phyloP scores from a whole-genome alignment of 2,113 vertebrate species.

The Oxyura jamaicensis region DNA sequence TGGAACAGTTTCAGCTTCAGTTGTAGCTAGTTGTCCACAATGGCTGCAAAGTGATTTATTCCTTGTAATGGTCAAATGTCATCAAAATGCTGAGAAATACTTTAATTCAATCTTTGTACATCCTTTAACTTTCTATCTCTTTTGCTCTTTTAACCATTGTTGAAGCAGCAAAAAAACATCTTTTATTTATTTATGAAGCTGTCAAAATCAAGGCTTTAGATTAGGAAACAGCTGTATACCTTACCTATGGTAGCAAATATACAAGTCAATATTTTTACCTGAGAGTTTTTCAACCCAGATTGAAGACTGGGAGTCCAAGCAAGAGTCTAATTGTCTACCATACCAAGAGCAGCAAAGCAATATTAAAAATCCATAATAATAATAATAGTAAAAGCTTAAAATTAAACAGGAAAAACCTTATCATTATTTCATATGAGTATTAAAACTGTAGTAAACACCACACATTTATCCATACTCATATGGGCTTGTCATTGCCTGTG shows the following conservation, averaged over 20 bases:
- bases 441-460: neutral
- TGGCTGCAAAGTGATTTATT: conserved; percentile 19
- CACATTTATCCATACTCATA: neutral
- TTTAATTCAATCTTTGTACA: conserved; percentile 7
- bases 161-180: too few species aligned
- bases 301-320: neutral
- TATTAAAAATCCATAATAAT: neutral
- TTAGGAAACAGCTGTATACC: neutral
- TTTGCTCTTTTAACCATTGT: neutral
- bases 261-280: neutral
- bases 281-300: neutral
- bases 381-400: neutral
- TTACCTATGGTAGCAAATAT: neutral
- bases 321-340: neutral
- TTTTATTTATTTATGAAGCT: neutral
- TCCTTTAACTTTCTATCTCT: neutral
- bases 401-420: neutral
- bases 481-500: neutral
- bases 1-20: neutral
- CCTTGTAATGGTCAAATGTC: conserved; percentile 1
- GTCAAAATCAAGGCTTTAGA: neutral
- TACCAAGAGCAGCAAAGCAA: neutral
- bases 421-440: neutral
- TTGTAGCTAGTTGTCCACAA: neutral
- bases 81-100: neutral